Base-by-base conservation (phyloP, 1,140 invertebrate genomes). In the Argopecten irradians region DNA sequence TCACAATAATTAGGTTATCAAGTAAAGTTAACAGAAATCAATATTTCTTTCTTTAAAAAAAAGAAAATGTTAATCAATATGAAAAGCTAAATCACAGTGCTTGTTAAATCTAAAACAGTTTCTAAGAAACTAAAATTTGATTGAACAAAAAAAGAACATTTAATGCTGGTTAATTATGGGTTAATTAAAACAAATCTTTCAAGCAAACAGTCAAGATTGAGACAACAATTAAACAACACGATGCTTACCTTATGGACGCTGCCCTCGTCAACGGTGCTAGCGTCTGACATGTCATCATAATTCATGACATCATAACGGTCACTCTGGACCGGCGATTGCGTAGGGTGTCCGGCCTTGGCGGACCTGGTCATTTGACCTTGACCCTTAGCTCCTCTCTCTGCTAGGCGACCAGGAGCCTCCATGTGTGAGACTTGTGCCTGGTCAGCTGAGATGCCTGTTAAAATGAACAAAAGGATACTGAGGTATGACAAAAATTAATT, bases 241-340 rank as follows among this genome's bases (percentile, higher is more conserved):
- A 28, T 71, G 8, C 88, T 84, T 87, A 91, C 91, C 85, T 87
- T 89, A 86, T 41, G n/a, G 34, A 91, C 89, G 46, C 46, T 85
- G 46, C 89, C 87, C 83, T 90, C 89, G 1, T 91, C 88, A 7
- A 90, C 88, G 46, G 22, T 86, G 36, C 88, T 87, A 84, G 88
- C 36, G 84, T 90, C 87, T 43, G 89, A 91, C 34, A 86, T 85
- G 87, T 88, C 87, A 86, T 88, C 82, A 41, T 83, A 83, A 41
- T 41, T 87, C 46, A 88, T 34, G 43, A 86, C 87, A 32, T 55
- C 85, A 82, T 55, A 55, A 34, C 86, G 86, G 82, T 90, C 87
- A 39, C 39, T 71, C 55, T 36, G 46, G 82, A 88, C 85, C 87
- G 87, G 83, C 55, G 88, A 83, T 36, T 87, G 84, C 85, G 87